phyloP scores from a whole-genome alignment of 2,888 invertebrate genomes.

The Ligdia adustata region DNA sequence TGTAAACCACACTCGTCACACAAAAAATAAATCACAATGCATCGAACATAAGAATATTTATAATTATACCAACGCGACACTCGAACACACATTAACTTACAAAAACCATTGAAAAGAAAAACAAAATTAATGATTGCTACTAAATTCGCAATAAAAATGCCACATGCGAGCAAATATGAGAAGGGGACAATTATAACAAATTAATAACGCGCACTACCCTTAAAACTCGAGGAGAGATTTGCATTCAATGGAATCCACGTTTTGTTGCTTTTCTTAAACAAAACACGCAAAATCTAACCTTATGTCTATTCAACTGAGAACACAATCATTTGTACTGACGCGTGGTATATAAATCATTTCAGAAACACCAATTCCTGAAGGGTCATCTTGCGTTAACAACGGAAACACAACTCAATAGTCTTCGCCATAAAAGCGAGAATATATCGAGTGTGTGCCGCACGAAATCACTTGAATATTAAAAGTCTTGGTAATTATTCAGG shows the following conservation, averaged over 20 bases:
- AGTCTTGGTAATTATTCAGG: slow-evolving; percentile 84
- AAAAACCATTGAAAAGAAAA: slow-evolving; percentile 68
- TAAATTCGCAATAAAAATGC: slow-evolving; percentile 84
- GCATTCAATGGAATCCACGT: slow-evolving; percentile 77
- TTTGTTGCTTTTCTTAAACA: slow-evolving; percentile 59
- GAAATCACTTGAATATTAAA: slow-evolving; percentile 83
- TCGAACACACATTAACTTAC: slow-evolving; percentile 73
- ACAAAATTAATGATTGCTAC: slow-evolving; percentile 83
- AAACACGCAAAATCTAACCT: slow-evolving; percentile 40
- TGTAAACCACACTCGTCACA: slow-evolving; percentile 69
- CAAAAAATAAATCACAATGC: slow-evolving; percentile 53
- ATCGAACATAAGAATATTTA: slow-evolving; percentile 59
- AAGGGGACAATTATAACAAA: slow-evolving; percentile 80
- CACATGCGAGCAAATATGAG: slow-evolving; percentile 80
- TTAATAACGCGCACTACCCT: slow-evolving; percentile 82
- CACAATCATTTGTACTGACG: slow-evolving; percentile 27
- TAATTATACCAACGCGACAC: slow-evolving; percentile 64
- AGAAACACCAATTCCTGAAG: slow-evolving; percentile 52
- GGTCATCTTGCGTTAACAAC: slow-evolving; percentile 63
- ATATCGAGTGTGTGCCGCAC: slow-evolving; percentile 32
- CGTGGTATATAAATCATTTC: slow-evolving; percentile 47
- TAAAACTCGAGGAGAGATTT: slow-evolving; percentile 82
- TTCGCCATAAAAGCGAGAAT: slow-evolving; percentile 46
- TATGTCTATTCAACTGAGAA: slow-evolving; percentile 19
- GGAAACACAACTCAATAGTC: slow-evolving; percentile 51